Evolutionary conservation across 2,113 vertebrate species (phyloP), one percentile per base, ranked within the genome.

Genomic region (Petrocephalus zakoni): DNA sequence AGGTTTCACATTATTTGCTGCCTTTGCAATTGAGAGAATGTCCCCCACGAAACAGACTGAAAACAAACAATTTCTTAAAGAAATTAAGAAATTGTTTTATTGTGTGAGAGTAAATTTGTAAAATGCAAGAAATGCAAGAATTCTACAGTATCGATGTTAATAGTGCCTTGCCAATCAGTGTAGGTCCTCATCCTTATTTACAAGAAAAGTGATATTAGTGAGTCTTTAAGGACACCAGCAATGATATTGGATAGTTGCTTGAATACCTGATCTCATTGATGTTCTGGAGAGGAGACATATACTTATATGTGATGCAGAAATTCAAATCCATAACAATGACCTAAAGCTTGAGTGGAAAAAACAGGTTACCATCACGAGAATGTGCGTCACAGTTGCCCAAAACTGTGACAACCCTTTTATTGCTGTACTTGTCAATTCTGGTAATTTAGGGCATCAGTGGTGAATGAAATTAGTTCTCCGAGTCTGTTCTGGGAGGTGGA

Each of bases 401-500:
- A 58, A 58, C 5, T 56, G 49, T 29, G 9, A 34, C 13, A 78
- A 42, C 55, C 29, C 34, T 47, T 42, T 75, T 29, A 75, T 25
- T 37, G 83, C 34, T 47, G 2, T 29, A 47, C 53, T 58, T 89
- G 85, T 64, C 86, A 83, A 81, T 9, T 53, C 29, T 89, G 5
- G 47, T 87, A 61, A 89, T 90, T 89, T 87, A 84, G 86, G 46
- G 29, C 87, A 82, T 87, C 84, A 81, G 46, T 81, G 22, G 84
- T 78, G 72, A 88, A 87, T 89, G 55, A 87, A 87, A 90, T 87
- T 87, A 68, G 88, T 72, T 88, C 53, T 72, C 78, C 2, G 37
- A 90, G 47, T 87, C 37, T 64, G 86, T 85, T 90, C 88, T 37
- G n/a, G 56, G 75, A 89, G 34, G 46, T 87, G 49, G 55, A 68